These are phyloP conservation scores for Momotus momota DNA, from an alignment of 2,797 vertebrate species.

Conservation along the genomic window DNA sequence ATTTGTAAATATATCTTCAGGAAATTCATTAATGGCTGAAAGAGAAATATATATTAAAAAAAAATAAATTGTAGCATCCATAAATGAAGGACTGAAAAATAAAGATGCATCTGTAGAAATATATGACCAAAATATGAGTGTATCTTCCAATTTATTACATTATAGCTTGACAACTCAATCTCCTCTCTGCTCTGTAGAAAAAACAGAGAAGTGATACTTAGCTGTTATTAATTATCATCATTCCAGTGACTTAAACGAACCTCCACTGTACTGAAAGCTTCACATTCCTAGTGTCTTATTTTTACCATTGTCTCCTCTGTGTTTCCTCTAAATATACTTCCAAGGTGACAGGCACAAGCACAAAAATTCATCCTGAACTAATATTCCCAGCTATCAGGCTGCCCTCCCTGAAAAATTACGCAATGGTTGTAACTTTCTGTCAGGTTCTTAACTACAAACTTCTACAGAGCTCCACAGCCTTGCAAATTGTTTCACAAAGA, in stretches of 20 bases:
- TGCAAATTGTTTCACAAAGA: not conserved
- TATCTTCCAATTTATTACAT: not conserved
- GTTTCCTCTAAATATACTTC: not conserved
- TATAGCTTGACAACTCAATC: not conserved
- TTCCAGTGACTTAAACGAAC: not conserved
- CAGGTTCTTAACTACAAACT: not conserved
- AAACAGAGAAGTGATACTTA: not conserved
- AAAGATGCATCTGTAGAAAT: not conserved
- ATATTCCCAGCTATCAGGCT: not conserved
- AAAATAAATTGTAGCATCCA: not conserved
- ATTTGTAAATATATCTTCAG: slow-evolving; percentile 90
- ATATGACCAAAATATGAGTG: not conserved
- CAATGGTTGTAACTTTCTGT: not conserved
- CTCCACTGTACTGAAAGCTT: not conserved
- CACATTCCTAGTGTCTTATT: not conserved
- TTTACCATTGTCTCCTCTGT: not conserved
- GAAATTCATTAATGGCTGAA: slow-evolving; percentile 95
- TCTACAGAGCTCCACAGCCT: not conserved
- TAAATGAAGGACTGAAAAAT: not conserved
- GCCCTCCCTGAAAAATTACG: not conserved
- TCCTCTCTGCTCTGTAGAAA: not conserved
- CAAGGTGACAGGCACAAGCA: not conserved
- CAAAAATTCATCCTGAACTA: not conserved
- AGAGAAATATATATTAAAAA: slow-evolving; percentile 11
- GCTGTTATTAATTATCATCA: not conserved